Evolutionary conservation across 2,888 invertebrate genomes (phyloP).

Genomic region (Ormyrus labotus): DNA sequence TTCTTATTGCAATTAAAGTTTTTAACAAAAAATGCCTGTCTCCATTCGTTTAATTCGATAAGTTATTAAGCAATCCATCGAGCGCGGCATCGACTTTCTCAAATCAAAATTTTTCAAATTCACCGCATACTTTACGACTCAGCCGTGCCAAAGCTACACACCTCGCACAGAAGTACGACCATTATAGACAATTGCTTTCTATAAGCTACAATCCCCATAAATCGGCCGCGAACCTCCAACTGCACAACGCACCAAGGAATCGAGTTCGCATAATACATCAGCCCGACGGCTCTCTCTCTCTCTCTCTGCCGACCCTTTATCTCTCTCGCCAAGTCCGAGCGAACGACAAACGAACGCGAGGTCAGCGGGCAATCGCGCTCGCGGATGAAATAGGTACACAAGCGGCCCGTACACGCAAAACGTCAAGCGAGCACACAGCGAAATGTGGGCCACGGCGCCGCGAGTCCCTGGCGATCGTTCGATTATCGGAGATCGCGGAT

Average conservation of each 20-base stretch:
- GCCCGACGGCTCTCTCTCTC: not conserved
- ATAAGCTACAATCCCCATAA: no score
- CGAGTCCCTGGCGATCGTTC: constrained; percentile 23
- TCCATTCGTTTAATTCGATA: no score
- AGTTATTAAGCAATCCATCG: no score
- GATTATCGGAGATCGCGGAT: constrained; percentile 52
- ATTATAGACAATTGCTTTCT: no score
- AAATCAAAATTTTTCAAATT: no score
- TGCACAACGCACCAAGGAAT: not conserved
- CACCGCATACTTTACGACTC: no score
- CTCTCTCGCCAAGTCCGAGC: constrained; percentile 8
- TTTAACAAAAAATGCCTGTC: no score
- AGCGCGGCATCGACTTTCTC: no score
- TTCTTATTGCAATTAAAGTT: no score
- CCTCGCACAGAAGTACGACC: no score
- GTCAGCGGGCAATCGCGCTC: constrained; percentile 11
- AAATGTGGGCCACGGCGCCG: not conserved
- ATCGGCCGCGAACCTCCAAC: no score
- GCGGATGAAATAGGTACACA: not conserved
- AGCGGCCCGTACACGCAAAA: not conserved
- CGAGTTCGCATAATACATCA: not conserved
- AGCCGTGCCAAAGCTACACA: no score
- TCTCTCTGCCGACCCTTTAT: not conserved
- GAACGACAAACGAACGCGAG: constrained; percentile 23
- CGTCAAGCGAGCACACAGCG: not conserved